These are phyloP conservation scores for Xestobium rufovillosum DNA, from an alignment of 2,888 invertebrate genomes.

Conservation along the genomic window DNA sequence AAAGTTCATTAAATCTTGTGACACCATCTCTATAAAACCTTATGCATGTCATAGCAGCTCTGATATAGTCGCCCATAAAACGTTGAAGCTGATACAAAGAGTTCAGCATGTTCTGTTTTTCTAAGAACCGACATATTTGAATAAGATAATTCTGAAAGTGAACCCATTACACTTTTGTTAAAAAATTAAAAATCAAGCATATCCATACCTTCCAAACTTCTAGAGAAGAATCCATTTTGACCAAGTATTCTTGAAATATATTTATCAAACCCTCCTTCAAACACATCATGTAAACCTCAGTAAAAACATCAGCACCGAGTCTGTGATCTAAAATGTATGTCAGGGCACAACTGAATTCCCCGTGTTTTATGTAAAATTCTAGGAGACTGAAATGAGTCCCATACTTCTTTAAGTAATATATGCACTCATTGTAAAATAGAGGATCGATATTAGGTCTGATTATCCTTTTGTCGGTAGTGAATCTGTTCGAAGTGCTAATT, in stretches of 20 bases:
- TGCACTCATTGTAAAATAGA: slow-evolving; percentile 66
- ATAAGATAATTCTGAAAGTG: slow-evolving; percentile 53
- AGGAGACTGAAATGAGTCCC: slow-evolving; percentile 69
- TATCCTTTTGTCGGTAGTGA: slow-evolving; percentile 17
- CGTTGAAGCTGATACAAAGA: slow-evolving; percentile 69
- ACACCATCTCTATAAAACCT: slow-evolving; percentile 62
- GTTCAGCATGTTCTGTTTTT: slow-evolving; percentile 58
- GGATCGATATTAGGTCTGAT: slow-evolving; percentile 42
- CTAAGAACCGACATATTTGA: slow-evolving; percentile 63
- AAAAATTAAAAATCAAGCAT: too few species aligned
- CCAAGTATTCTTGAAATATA: slow-evolving; percentile 56
- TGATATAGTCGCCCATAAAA: slow-evolving; percentile 62
- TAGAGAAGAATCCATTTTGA: slow-evolving; percentile 57
- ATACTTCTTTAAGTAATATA: slow-evolving; percentile 74
- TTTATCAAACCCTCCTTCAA: slow-evolving; percentile 57
- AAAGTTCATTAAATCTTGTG: slow-evolving; percentile 49
- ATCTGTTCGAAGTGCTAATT: slow-evolving; percentile 9
- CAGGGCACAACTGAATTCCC: slow-evolving; percentile 60
- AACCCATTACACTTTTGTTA: slow-evolving; percentile 2
- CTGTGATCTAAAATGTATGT: slow-evolving; percentile 61
- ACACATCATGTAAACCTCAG: slow-evolving; percentile 65
- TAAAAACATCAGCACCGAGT: slow-evolving; percentile 62
- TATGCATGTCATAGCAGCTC: slow-evolving; percentile 75
- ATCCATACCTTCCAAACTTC: slow-evolving; percentile 58
- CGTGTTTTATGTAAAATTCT: slow-evolving; percentile 67